Conservation (phyloP, 2,888 invertebrate species). For the Agonopterix heracliana region DNA sequence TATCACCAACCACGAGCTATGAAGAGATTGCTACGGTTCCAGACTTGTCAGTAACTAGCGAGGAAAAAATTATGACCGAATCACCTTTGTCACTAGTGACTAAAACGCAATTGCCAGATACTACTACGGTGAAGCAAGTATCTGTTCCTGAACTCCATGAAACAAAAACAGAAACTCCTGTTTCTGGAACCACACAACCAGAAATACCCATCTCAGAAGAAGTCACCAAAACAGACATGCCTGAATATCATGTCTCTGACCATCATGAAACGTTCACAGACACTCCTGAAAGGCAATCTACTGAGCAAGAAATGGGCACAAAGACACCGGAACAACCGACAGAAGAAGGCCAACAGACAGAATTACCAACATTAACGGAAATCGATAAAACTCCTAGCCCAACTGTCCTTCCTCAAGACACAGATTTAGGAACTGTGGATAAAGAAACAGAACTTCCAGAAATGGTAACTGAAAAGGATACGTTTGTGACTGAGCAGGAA, state of each 20-base stretch:
- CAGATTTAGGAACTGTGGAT: too few species aligned
- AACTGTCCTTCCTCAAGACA: too few species aligned
- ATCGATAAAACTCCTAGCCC: too few species aligned
- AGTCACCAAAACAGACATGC: constrained; percentile 1
- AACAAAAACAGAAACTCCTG: constrained; percentile 9
- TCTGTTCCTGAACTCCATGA: not conserved
- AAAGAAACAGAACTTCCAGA: not conserved
- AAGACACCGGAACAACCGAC: not conserved
- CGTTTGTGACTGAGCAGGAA: not conserved
- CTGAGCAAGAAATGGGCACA: not conserved
- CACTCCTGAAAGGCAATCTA: not conserved
- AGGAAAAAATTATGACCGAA: constrained; percentile 6
- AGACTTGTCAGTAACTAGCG: constrained; percentile 7
- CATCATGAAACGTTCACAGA: not conserved
- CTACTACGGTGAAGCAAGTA: not conserved
- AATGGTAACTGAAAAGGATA: not conserved
- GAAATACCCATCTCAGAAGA: not conserved
- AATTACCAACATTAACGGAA: not conserved
- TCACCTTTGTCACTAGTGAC: constrained; percentile 2
- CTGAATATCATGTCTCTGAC: not conserved
- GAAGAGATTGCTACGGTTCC: not conserved
- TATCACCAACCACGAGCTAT: not conserved
- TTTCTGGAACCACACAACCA: not conserved
- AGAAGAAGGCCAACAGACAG: not conserved
- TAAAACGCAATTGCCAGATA: not conserved